These are phyloP conservation scores for Scaptomyza pallida DNA, from an alignment of 1,140 invertebrate species.

Conservation along the genomic window DNA sequence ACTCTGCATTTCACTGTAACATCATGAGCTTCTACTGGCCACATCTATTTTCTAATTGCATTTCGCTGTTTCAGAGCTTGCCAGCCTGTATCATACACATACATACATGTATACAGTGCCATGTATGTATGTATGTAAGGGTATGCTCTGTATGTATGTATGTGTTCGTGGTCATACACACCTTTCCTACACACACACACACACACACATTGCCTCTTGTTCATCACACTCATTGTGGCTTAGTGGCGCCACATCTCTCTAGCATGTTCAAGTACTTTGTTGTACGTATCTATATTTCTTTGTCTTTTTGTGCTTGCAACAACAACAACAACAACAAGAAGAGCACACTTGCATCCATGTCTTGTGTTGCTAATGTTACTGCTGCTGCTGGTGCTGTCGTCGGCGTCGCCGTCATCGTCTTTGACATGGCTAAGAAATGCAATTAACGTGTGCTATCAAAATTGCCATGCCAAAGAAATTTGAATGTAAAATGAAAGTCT, in stretches of 20 bases:
- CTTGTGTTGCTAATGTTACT: conserved; percentile 70
- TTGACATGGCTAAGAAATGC: conserved; percentile 66
- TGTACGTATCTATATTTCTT: background rate
- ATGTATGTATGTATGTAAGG: conserved; percentile 7
- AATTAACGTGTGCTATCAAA: conserved; percentile 72
- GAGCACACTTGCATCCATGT: conserved; percentile 34
- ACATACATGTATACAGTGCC: background rate
- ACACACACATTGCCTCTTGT: conserved; percentile 25
- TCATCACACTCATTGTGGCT: conserved; percentile 11
- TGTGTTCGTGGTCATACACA: conserved; percentile 54
- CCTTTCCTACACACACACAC: conserved; percentile 52
- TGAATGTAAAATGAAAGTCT: conserved; percentile 52
- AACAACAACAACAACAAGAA: conserved; percentile 7
- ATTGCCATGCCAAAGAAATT: conserved; percentile 53
- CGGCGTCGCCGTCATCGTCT: conserved; percentile 49
- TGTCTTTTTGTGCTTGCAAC: conserved; percentile 29
- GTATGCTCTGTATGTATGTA: conserved; percentile 2
- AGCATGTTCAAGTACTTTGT: background rate
- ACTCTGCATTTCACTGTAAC: conserved; percentile 18
- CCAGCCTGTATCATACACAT: background rate
- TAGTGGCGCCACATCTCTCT: conserved; percentile 24
- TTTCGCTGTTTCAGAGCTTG: conserved; percentile 58
- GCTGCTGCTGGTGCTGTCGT: conserved; percentile 33
- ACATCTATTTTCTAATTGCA: conserved; percentile 80
- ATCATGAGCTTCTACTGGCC: conserved; percentile 42